Evolutionary conservation across 2,113 vertebrate genomes (phyloP).

Genomic region (Megaleporinus macrocephalus): DNA sequence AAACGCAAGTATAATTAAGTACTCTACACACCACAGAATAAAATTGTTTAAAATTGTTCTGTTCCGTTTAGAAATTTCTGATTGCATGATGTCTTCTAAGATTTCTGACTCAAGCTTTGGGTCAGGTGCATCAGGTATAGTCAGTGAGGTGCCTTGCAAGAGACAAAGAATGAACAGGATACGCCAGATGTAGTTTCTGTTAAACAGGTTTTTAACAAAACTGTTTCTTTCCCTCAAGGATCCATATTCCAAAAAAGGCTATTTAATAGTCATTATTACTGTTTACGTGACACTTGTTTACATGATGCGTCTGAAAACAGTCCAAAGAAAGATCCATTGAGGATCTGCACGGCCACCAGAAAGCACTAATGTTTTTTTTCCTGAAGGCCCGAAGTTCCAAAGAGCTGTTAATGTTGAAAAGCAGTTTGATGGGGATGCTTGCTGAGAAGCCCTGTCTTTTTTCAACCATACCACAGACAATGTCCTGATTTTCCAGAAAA

Average conservation of each 20-base stretch:
- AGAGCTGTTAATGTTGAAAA: constrained; percentile 47
- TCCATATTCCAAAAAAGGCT: constrained; percentile 56
- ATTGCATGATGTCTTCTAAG: background rate
- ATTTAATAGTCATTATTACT: constrained; percentile 37
- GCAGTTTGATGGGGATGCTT: constrained; percentile 54
- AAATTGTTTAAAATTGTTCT: no score
- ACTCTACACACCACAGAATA: no score
- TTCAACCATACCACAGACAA: constrained; percentile 43
- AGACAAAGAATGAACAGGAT: constrained; percentile 28
- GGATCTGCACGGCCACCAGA: constrained; percentile 5
- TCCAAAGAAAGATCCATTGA: constrained; percentile 38
- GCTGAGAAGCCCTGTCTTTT: constrained; percentile 53
- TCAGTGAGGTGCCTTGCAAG: constrained; percentile 18
- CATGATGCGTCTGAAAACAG: constrained; percentile 48
- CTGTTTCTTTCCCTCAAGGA: constrained; percentile 57
- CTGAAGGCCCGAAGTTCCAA: constrained; percentile 50
- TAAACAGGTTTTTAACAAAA: no score
- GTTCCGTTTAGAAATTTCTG: no score
- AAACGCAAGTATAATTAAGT: no score
- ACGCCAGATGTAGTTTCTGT: no score
- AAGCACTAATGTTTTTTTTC: constrained; percentile 4
- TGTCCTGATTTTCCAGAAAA: constrained; percentile 42
- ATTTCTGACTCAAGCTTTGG: constrained; percentile 47
- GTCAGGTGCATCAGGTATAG: constrained; percentile 45
- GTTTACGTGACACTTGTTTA: constrained; percentile 39